Conservation (phyloP, 2,113 vertebrate species). For the Bufo bufo region DNA sequence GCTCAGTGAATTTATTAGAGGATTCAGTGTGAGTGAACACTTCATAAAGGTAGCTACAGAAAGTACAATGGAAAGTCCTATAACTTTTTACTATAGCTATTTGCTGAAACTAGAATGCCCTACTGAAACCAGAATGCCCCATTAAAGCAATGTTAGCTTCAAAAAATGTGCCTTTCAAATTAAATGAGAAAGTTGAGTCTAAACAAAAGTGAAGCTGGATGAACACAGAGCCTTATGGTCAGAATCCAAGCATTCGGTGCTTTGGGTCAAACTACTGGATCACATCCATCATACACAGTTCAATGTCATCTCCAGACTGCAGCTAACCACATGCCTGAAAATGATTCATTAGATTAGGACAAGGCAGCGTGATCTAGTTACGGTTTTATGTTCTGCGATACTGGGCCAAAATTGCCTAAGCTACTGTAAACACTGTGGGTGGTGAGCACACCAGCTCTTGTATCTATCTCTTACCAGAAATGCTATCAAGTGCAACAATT, state of each 20-base stretch:
- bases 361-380: neutral
- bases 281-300: neutral
- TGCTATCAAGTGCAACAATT: neutral
- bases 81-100: too few relatives aligned
- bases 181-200: neutral
- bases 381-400: slow-evolving; percentile 28
- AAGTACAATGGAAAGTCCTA: too few relatives aligned
- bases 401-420: neutral
- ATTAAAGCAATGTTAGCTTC: too few relatives aligned
- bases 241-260: neutral
- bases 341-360: slow-evolving; percentile 7
- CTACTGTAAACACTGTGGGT: slow-evolving; percentile 1
- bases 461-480: slow-evolving; percentile 5
- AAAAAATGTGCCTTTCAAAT: neutral
- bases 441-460: neutral
- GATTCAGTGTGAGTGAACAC: too few relatives aligned
- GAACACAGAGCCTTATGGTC: neutral
- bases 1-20: too few relatives aligned
- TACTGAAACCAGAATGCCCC: too few relatives aligned
- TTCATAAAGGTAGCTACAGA: too few relatives aligned
- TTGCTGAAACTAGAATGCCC: too few relatives aligned
- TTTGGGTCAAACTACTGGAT: neutral
- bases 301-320: neutral
- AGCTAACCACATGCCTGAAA: neutral
- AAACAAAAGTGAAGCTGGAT: neutral